A percentile compares a stretch with the other conserved stretches of the same genome.
Evolutionary conservation across 1,140 invertebrate species (phyloP).

Genomic region (Ooceraea biroi): DNA sequence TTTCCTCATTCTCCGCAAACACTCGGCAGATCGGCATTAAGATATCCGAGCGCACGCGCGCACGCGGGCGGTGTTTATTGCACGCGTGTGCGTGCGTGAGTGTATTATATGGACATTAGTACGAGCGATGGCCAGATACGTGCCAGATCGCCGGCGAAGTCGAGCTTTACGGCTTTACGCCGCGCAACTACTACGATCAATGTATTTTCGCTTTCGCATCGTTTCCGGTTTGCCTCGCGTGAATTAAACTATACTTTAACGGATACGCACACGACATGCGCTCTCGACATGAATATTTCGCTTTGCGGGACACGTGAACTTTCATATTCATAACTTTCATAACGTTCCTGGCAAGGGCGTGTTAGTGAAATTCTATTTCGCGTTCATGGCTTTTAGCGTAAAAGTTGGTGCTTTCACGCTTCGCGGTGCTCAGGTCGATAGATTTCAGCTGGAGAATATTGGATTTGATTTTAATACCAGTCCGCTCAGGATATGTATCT

Average conservation of each 20-base stretch:
- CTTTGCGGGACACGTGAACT: conserved; percentile 7
- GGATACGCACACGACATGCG: neutral
- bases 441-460: neutral
- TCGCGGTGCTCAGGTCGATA: neutral
- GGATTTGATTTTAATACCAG: no score
- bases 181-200: neutral
- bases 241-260: conserved; percentile 20
- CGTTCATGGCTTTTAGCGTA: neutral
- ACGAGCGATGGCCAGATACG: neutral
- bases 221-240: neutral
- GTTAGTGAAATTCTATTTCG: conserved; percentile 21
- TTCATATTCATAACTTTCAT: conserved; percentile 36
- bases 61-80: neutral
- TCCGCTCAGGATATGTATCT: no score
- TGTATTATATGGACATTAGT: neutral
- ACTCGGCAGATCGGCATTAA: conserved; percentile 54
- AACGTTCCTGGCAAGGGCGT: neutral
- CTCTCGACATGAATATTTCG: conserved; percentile 32
- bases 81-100: neutral
- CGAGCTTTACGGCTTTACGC: conserved; percentile 38
- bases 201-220: neutral
- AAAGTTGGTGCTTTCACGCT: conserved; percentile 3
- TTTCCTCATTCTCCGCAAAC: conserved; percentile 48
- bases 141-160: neutral
- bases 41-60: conserved; percentile 38